phyloP scores from a whole-genome alignment of 1,140 invertebrate species.

The Cyphomyrmex costatus region DNA sequence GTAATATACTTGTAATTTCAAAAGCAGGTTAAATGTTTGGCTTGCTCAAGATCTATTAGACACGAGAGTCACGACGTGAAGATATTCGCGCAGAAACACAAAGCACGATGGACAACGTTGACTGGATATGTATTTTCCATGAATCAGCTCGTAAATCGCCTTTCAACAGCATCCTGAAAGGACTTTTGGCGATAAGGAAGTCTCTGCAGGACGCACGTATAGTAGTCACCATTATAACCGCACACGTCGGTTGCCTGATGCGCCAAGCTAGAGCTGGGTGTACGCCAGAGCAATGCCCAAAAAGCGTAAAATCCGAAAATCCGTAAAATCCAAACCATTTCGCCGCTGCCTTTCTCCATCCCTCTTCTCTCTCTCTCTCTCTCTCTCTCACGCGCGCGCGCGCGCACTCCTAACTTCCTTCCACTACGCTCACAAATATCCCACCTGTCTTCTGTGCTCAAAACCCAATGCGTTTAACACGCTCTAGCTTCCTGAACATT shows the following conservation, averaged over 20 bases:
- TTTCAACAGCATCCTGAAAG: conserved; percentile 66
- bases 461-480: conserved; percentile 65
- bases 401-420: conserved; percentile 39
- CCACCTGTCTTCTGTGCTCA: conserved; percentile 9
- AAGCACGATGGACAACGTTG: conserved; percentile 17
- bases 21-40: background rate
- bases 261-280: conserved; percentile 29
- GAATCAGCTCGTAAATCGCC: conserved; percentile 70
- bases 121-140: conserved; percentile 36
- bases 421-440: conserved; percentile 22
- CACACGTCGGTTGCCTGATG: conserved; percentile 50
- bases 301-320: conserved; percentile 80
- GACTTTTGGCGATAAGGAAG: conserved; percentile 68
- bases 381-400: background rate
- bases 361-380: background rate
- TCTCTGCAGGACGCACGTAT: conserved; percentile 49
- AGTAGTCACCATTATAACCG: background rate
- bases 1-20: background rate
- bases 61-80: background rate
- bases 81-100: conserved; percentile 12
- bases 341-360: conserved; percentile 9
- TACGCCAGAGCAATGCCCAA: conserved; percentile 63
- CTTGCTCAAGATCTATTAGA: background rate
- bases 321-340: conserved; percentile 77
- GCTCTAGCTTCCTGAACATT: conserved; percentile 61